These are phyloP conservation scores for Melolontha melolontha DNA, from an alignment of 2,888 invertebrate genomes.

Conservation along the genomic window DNA sequence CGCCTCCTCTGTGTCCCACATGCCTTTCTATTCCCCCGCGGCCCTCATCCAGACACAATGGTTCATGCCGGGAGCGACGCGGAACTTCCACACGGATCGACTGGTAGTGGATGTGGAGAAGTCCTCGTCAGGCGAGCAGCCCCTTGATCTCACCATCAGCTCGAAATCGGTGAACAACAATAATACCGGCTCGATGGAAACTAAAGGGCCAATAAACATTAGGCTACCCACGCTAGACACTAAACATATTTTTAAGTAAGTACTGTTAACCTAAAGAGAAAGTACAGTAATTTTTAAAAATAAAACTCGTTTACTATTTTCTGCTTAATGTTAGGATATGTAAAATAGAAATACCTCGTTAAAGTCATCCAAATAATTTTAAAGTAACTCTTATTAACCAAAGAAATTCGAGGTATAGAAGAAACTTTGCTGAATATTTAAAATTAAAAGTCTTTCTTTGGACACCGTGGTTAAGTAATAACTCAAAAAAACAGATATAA, in stretches of 20 bases:
- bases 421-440: too few species aligned
- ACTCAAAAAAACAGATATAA: too few species aligned
- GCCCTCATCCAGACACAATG: slow-evolving; percentile 60
- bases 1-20: slow-evolving; percentile 55
- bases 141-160: slow-evolving; percentile 80
- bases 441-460: too few species aligned
- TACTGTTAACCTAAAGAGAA: slow-evolving; percentile 64
- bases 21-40: slow-evolving; percentile 61
- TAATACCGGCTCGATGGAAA: slow-evolving; percentile 49
- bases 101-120: slow-evolving; percentile 64
- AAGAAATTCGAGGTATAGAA: too few species aligned
- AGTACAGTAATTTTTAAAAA: background rate
- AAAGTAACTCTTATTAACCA: too few species aligned
- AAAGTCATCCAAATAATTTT: too few species aligned
- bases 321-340: too few species aligned
- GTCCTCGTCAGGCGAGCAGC: slow-evolving; percentile 73
- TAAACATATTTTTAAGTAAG: slow-evolving; percentile 81
- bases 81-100: slow-evolving; percentile 64
- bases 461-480: too few species aligned
- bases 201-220: slow-evolving; percentile 59
- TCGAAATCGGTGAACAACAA: slow-evolving; percentile 75
- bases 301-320: too few species aligned
- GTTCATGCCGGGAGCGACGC: slow-evolving; percentile 68
- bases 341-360: too few species aligned
- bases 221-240: slow-evolving; percentile 66